phyloP scores from a whole-genome alignment of 2,888 invertebrate species.

The Xestia ashworthii region DNA sequence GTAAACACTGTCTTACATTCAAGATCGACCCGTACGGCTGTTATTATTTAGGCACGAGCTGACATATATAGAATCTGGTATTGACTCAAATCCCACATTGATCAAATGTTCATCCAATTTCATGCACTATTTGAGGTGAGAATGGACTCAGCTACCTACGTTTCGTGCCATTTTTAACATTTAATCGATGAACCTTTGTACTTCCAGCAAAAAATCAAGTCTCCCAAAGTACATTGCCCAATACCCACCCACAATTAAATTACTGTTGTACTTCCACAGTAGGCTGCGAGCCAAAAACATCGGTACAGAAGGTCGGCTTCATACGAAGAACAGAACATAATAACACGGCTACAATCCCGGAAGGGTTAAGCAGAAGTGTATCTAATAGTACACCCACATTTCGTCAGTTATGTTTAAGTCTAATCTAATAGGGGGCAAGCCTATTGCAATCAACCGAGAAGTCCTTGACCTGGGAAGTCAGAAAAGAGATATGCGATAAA shows the following conservation, averaged over 20 bases:
- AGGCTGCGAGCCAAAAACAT: neutral
- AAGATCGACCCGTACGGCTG: neutral
- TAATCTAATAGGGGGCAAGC: neutral
- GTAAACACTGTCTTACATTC: neutral
- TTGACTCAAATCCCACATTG: conserved; percentile 25
- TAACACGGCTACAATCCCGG: neutral
- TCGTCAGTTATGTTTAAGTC: neutral
- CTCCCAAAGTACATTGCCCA: conserved; percentile 27
- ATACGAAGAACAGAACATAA: neutral
- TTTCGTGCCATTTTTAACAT: conserved; percentile 6
- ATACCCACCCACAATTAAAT: conserved; percentile 54
- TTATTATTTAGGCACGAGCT: neutral
- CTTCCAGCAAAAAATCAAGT: conserved; percentile 39
- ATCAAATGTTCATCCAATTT: conserved; percentile 38
- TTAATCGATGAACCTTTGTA: conserved; percentile 36
- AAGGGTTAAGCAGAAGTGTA: neutral
- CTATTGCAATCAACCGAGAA: neutral
- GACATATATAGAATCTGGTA: neutral
- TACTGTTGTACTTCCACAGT: conserved; percentile 54
- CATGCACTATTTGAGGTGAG: conserved; percentile 14
- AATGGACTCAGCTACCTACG: neutral
- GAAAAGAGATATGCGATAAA: neutral
- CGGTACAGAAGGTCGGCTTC: conserved; percentile 5
- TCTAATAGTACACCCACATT: neutral
- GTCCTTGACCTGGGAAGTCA: neutral